A percentile compares a stretch with the other conserved stretches of the same genome.
Evolutionary conservation across 2,797 vertebrate genomes (phyloP).

Genomic region (Gallinago stenura): DNA sequence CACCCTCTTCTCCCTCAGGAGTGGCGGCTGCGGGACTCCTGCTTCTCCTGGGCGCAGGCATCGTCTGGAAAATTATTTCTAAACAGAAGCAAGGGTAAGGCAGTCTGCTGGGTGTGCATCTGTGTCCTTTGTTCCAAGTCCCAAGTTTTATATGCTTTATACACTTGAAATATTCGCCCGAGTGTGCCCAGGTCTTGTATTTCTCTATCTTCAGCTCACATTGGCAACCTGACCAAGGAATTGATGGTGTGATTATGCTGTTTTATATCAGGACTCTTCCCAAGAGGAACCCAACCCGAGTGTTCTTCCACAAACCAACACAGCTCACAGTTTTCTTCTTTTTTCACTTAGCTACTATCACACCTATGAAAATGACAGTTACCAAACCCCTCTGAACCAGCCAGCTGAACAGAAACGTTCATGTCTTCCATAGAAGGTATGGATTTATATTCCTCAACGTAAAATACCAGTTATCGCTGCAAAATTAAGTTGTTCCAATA

Average conservation of each 20-base stretch:
- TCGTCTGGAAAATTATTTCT: constrained; percentile 39
- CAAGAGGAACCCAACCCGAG: neutral
- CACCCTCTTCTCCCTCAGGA: constrained; percentile 13
- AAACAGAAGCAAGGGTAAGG: constrained; percentile 77
- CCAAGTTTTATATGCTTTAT: accelerated
- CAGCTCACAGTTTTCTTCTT: neutral
- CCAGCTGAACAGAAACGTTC: neutral
- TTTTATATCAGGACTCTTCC: neutral
- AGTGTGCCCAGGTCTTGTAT: too few species aligned
- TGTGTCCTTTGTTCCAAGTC: neutral
- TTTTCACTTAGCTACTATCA: constrained; percentile 68
- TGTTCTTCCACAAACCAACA: neutral
- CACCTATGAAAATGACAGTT: constrained; percentile 25
- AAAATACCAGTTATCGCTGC: neutral
- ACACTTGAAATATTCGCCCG: neutral
- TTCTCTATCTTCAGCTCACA: neutral
- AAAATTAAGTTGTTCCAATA: neutral
- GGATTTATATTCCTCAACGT: neutral
- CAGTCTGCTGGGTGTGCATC: neutral
- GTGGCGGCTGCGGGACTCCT: neutral
- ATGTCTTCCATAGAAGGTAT: constrained; percentile 56
- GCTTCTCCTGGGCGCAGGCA: constrained; percentile 48
- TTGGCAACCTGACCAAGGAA: neutral
- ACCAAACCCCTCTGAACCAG: constrained; percentile 1
- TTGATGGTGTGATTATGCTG: accelerated